Base-by-base conservation (phyloP, 2,797 vertebrate species). In the Sebastes diaconus region DNA sequence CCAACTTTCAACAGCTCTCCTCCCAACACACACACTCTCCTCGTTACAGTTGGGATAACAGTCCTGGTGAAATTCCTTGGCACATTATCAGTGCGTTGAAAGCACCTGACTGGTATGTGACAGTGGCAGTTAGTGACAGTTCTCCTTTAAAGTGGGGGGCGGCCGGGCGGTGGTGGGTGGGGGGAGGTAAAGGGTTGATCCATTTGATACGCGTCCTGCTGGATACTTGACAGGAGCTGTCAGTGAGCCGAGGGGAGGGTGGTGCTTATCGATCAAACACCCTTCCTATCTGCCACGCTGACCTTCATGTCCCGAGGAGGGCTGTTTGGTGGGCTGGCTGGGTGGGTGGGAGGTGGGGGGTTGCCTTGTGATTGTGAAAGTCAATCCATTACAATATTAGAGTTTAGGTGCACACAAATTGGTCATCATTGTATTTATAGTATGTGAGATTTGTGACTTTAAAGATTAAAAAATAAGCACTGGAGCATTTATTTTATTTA, bases 151-250 rank as follows among this genome's bases (percentile, higher is more conserved):
- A 91, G 88, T 80, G 73, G 73, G 87, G 78, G 70, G 57, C 3
- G 27, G 79, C 36, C 9, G 8, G 55, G 32, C 27, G 14, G 14
- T 29, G 22, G 42, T 55, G 57, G 25, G 27, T 14, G 36, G 52
- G 55, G 76, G 32, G 55, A 74, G 81, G 55, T 69, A 71, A 85
- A 81, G 80, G 80, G 82, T 88, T 92, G 93, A 94, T 94, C 89
- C 86, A 91, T 93, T 93, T 92, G 93, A 95, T 94, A 94, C 75
- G 65, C 88, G 84, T 87, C 93, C 94, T 90, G 92, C 86, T 79
- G 93, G 88, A 92, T 46, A 88, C 94, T 94, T 90, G 93, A 96
- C 94, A 95, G 93, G 87, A 94, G 92, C 95, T 96, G 94, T 96
- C 94, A 93, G 93, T 93, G 90, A 90, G 91, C 77, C 59, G 65